Base-by-base conservation (phyloP, 2,113 vertebrate species). In the Colistium nudipinnis region DNA sequence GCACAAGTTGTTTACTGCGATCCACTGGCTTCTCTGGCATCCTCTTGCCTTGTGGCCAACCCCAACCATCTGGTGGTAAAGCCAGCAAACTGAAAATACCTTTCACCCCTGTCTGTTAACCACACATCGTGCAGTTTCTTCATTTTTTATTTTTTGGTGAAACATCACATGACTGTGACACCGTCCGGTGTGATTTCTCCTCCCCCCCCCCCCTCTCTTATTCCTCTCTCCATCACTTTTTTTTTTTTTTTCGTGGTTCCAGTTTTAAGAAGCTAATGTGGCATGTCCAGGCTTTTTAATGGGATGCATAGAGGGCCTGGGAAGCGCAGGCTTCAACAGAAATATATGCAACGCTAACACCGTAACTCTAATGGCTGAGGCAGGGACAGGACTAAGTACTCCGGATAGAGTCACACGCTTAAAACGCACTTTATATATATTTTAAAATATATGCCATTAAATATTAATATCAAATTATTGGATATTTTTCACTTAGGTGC, bases 251-350 rank as follows among this genome's bases (percentile, higher is more conserved):
- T 80, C 68, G 70, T 82, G 60, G 74, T 62, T 78, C 90, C 76
- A 85, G 89, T 95, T 95, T 95, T 94, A 93, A 94, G 80, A 95
- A 94, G 93, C 91, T 96, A 95, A 96, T 95, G 77, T 86, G 31
- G 90, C 90, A 88, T 94, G 93, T 94, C 95, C 91, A 94, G 92
- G 90, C 89, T 93, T 93, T 96, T 96, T 95, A 95, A 96, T 95
- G 93, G 90, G 92, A 94, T 94, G 93, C 94, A 93, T 89, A 92
- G 88, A 91, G 91, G n/a, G 88, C 90, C 70, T 90, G 90, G 93
- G 92, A 87, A 94, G 78, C 90, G 89, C 90, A 84, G 92, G 92
- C 94, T 95, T 86, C 89, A 91, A 91, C 90, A 90, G 76, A 87
- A 90, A 78, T 80, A 74, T 74, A 70, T 81, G 68, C 62, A 64